Conservation (phyloP, 2,797 vertebrate genomes). For the Anguilla marmorata region DNA sequence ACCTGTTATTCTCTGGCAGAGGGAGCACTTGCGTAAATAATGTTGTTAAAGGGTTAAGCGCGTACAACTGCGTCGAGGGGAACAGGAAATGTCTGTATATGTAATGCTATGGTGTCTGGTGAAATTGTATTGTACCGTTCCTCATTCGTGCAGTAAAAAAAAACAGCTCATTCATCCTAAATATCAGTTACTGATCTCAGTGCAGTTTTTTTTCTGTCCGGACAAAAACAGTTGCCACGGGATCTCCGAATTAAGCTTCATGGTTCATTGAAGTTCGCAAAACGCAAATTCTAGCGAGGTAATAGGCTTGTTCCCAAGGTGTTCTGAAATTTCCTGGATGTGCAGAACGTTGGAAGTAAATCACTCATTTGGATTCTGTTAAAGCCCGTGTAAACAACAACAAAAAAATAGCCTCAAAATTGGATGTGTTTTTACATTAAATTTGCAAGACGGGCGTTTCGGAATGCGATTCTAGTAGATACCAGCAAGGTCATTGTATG, state of each 20-base stretch:
- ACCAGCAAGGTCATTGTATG: not conserved
- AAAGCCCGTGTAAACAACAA: not conserved
- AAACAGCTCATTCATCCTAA: not conserved
- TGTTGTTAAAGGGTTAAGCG: not conserved
- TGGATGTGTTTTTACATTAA: not conserved
- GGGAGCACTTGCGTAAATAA: not conserved
- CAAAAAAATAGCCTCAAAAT: not conserved
- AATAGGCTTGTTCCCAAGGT: not conserved
- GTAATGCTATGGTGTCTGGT: not conserved
- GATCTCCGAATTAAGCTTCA: not conserved
- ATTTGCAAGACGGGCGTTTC: not conserved
- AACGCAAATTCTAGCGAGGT: not conserved
- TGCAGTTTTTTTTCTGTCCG: not conserved
- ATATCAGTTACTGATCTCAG: not conserved
- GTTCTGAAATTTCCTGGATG: not conserved
- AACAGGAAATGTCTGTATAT: not conserved
- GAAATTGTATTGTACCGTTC: not conserved
- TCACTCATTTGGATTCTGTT: not conserved
- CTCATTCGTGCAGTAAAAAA: not conserved
- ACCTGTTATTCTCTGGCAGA: not conserved
- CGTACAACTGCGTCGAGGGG: not conserved
- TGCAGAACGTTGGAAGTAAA: not conserved
- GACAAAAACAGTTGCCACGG: not conserved
- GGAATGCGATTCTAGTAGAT: not conserved
- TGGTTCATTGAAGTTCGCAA: not conserved